Conservation (phyloP, 2,888 invertebrate species). For the Polydrusus tereticollis region DNA sequence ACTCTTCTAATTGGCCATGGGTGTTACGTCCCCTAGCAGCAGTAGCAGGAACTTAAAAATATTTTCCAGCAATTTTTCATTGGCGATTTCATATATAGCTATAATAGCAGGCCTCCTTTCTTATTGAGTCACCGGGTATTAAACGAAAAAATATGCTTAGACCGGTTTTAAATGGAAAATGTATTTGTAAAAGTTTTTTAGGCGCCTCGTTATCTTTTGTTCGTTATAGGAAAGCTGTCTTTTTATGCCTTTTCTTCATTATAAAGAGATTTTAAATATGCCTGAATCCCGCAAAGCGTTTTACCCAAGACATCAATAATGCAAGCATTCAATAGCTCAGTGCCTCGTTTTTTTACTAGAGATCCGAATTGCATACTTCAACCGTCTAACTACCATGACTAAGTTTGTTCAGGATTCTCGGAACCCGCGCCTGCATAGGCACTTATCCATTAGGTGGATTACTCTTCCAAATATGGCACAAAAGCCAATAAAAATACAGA, state of each 20-base stretch:
- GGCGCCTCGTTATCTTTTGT: neutral
- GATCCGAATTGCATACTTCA: slow-evolving; percentile 11
- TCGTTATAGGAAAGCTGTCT: neutral
- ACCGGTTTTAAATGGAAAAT: too few species aligned
- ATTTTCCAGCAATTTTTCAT: too few species aligned
- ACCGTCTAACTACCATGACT: slow-evolving; percentile 19
- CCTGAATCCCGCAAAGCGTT: neutral
- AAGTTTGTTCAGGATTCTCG: slow-evolving; percentile 14
- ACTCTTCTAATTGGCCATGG: too few species aligned
- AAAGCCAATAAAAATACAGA: slow-evolving; percentile 30
- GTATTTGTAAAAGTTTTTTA: too few species aligned
- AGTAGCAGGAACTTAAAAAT: too few species aligned
- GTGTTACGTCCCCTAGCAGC: too few species aligned
- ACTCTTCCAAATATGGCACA: slow-evolving; percentile 37
- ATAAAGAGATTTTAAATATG: neutral
- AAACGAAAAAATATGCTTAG: too few species aligned
- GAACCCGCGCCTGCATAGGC: slow-evolving; percentile 5
- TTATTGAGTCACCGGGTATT: too few species aligned
- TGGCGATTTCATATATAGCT: too few species aligned
- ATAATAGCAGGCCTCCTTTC: too few species aligned
- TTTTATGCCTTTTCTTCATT: neutral
- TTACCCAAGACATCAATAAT: neutral
- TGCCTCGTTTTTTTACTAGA: neutral
- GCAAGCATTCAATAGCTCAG: slow-evolving; percentile 61
- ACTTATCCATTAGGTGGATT: slow-evolving; percentile 29